Conservation (phyloP, 1,140 invertebrate genomes). For the Zophobas morio region DNA sequence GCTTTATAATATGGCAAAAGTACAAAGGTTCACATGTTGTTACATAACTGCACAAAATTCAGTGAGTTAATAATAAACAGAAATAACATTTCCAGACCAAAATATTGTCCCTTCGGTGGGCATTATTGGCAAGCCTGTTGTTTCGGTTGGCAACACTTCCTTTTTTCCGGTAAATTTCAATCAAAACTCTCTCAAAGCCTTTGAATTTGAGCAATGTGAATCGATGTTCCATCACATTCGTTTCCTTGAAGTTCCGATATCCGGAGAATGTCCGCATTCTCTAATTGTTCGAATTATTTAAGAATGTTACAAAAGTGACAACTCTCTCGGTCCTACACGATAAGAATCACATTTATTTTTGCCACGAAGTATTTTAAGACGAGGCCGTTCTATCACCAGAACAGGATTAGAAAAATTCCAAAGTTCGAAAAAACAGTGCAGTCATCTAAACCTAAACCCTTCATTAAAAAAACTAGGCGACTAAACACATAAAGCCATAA, state of each 20-base stretch:
- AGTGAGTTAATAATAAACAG: no score
- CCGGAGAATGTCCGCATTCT: constrained; percentile 11
- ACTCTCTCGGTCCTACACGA: constrained; percentile 1
- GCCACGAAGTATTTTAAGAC: neutral
- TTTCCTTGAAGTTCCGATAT: constrained; percentile 35
- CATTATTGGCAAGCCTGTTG: no score
- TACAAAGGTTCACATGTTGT: no score
- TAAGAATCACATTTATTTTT: constrained; percentile 19
- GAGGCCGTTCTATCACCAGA: neutral
- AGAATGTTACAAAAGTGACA: constrained; percentile 1
- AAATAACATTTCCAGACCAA: no score
- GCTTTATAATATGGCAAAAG: no score
- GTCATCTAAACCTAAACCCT: no score
- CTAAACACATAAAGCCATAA: no score
- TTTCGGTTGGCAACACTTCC: neutral
- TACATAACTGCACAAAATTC: no score
- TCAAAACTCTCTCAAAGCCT: constrained; percentile 16
- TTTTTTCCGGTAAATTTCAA: constrained; percentile 10
- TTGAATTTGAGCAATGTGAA: constrained; percentile 33
- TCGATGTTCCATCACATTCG: constrained; percentile 27
- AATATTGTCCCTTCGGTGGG: no score
- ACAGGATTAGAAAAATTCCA: neutral
- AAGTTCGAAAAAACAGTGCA: neutral
- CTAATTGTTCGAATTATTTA: constrained; percentile 30
- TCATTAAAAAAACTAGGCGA: no score